These are phyloP conservation scores for Zhengitettix transpicula DNA, from an alignment of 2,888 invertebrate species.

Conservation along the genomic window DNA sequence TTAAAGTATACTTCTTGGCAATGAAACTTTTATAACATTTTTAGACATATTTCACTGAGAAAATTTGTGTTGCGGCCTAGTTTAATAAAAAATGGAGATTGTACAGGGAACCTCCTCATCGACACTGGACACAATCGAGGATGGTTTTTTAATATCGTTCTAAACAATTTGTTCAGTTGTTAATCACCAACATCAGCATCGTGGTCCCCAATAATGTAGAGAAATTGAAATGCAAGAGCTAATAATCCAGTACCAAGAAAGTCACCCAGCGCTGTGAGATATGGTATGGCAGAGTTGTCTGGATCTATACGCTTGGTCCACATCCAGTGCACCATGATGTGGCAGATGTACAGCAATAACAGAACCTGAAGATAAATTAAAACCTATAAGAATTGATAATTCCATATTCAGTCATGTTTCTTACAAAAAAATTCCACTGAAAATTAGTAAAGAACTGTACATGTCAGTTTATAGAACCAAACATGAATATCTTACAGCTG, in stretches of 20 bases:
- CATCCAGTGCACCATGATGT: constrained; percentile 67
- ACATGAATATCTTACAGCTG: background rate
- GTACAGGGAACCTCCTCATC: no score
- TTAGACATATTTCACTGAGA: no score
- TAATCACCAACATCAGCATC: constrained; percentile 58
- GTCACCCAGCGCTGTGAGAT: constrained; percentile 77
- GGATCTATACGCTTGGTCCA: constrained; percentile 71
- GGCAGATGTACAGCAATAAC: constrained; percentile 59
- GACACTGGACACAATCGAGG: no score
- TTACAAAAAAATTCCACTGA: background rate
- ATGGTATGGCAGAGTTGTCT: constrained; percentile 80
- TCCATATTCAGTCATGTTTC: background rate
- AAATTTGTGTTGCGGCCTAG: no score
- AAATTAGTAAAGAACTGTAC: background rate
- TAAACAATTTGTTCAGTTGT: constrained; percentile 6
- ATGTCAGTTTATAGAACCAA: background rate
- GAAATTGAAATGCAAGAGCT: constrained; percentile 53
- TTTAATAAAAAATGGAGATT: no score
- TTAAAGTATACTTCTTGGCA: no score
- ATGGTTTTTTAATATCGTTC: no score
- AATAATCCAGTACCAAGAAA: constrained; percentile 66
- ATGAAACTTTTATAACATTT: no score
- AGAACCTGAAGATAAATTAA: constrained; percentile 31
- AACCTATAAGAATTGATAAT: background rate
- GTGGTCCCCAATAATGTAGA: constrained; percentile 55